These are phyloP conservation scores for Dorcus hopei DNA, from an alignment of 2,888 invertebrate species.

Conservation along the genomic window DNA sequence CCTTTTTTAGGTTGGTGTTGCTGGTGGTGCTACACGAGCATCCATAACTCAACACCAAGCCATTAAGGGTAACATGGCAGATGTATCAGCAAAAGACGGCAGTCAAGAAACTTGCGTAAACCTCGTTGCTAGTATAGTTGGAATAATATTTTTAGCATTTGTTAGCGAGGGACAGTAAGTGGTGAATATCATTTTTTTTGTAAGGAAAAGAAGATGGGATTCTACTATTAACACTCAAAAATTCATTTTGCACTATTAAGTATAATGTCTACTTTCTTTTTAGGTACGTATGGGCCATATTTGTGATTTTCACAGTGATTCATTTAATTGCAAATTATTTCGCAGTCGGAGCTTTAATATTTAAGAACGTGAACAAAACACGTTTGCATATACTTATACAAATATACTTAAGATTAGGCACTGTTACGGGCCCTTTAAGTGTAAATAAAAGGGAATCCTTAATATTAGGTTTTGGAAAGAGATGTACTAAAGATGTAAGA, in stretches of 20 bases:
- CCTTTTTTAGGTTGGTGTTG: constrained; percentile 47
- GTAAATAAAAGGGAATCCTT: constrained; percentile 74
- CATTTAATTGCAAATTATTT: constrained; percentile 86
- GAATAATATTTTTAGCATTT: constrained; percentile 69
- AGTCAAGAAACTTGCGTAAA: constrained; percentile 97
- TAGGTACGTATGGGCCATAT: constrained; percentile 73
- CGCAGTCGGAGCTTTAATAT: constrained; percentile 77
- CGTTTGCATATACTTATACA: constrained; percentile 70
- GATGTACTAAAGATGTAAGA: constrained; percentile 33
- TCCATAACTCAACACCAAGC: constrained; percentile 95
- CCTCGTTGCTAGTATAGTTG: constrained; percentile 76
- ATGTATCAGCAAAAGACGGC: constrained; percentile 91
- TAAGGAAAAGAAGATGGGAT: neutral
- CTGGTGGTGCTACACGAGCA: constrained; percentile 87
- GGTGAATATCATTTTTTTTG: constrained; percentile 7
- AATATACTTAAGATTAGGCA: constrained; percentile 61
- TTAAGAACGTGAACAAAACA: constrained; percentile 78
- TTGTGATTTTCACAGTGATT: constrained; percentile 67
- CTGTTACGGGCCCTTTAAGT: constrained; percentile 60
- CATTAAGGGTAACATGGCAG: constrained; percentile 83
- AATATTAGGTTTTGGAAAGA: constrained; percentile 54
- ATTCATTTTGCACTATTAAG: too few relatives aligned
- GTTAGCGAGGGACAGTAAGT: constrained; percentile 55
- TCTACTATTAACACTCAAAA: neutral
- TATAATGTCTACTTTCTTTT: constrained; percentile 26